Evolutionary conservation across 2,113 vertebrate genomes (phyloP).

Genomic region (Athene noctua): DNA sequence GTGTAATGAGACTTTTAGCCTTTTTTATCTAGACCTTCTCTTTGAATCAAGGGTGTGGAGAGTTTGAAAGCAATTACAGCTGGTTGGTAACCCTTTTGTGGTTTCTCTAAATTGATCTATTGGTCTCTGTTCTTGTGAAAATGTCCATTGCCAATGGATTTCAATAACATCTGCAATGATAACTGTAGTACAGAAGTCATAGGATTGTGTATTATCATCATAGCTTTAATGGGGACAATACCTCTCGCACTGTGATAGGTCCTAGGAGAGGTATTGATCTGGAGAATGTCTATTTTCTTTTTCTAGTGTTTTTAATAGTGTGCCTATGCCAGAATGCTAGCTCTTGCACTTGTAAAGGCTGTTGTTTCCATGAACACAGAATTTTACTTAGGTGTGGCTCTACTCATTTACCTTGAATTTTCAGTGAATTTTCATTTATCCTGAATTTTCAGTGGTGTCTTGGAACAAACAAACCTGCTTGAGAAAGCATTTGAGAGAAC

Average conservation of each 20-base stretch:
- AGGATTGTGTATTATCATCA: neutral
- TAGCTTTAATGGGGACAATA: neutral
- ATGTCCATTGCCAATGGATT: neutral
- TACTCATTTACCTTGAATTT: neutral
- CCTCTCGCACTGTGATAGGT: neutral
- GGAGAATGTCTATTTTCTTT: neutral
- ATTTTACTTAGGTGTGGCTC: neutral
- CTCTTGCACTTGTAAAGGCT: neutral
- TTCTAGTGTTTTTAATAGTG: neutral
- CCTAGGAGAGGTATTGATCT: slow-evolving; percentile 8
- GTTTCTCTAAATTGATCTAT: neutral
- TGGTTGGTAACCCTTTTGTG: neutral
- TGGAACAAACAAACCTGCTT: neutral
- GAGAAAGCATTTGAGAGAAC: neutral
- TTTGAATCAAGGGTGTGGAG: neutral
- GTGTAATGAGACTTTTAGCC: neutral
- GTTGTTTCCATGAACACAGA: neutral
- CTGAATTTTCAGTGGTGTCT: neutral
- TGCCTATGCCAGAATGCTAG: neutral
- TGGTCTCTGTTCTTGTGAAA: neutral
- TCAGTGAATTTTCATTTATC: neutral
- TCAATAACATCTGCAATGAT: neutral
- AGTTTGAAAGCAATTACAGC: neutral
- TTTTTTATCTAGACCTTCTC: neutral
- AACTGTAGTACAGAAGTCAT: neutral